Evolutionary conservation across 1,140 invertebrate species (phyloP), one percentile per base, ranked within the genome.

Genomic region (Drosophila triauraria): DNA sequence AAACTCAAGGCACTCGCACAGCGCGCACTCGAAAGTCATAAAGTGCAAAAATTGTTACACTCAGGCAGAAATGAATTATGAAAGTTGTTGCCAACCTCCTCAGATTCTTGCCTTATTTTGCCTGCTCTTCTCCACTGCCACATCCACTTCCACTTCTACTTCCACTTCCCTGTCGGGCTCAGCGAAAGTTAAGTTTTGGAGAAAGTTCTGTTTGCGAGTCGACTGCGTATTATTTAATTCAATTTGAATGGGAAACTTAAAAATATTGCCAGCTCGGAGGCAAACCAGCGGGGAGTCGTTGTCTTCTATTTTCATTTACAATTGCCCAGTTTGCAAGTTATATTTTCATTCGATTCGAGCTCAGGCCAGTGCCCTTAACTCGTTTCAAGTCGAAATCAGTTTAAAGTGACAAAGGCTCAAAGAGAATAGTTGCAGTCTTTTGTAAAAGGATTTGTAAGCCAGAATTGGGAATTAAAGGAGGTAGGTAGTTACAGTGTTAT

Each of bases 11-110:
- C 72, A 77, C 74, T 78, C 68, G 78, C 82, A 70, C 67, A 43
- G 82, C 61, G 78, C 84, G 80, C 77, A 88, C 84, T 87, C 80
- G 64, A 88, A 87, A 87, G 84, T 87, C 84, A 84, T 87, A 87
- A 87, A 87, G 84, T 87, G 85, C 84, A 87, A 87, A 87, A 87
- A 87, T 87, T 88, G 84, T 87, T 87, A 87, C 84, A 87, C 84
- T 87, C 84, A 87, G 85, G 85, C 84, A 88, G 84, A 87, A 87
- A 87, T 87, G 84, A 87, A 88, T 87, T 87, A 87, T 87, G 84
- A 87, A 87, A 87, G 84, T 87, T 84, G 77, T 80, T 80, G 78
- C 30, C 65, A 79, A 60, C 54, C 54, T 62, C 44, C 68, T 51
- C 54, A 43, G 68, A 72, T 60, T 72, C 67, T 43, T 72, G 69